phyloP scores from a whole-genome alignment of 2,113 vertebrate species.

The Neotragus moschatus region DNA sequence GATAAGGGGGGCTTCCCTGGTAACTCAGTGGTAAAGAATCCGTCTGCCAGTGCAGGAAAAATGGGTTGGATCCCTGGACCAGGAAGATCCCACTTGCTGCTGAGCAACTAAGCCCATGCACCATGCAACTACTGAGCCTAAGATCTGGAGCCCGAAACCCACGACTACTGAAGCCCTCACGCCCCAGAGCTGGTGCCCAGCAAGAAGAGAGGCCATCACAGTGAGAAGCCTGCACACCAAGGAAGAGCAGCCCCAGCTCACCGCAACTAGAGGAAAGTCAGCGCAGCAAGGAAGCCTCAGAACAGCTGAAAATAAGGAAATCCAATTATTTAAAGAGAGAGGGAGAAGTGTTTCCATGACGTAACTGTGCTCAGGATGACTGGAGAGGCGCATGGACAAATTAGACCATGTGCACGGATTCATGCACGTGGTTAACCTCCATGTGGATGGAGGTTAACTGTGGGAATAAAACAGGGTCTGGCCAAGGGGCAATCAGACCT shows the following conservation, averaged over 20 bases:
- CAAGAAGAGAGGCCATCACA: neutral
- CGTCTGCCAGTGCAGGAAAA: neutral
- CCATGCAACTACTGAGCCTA: neutral
- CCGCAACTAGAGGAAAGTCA: neutral
- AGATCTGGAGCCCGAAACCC: neutral
- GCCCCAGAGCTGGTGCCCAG: neutral
- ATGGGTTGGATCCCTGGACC: neutral
- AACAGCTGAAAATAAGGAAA: neutral
- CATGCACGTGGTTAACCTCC: no score
- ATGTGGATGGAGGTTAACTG: neutral
- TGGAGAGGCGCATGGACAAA: rapidly evolving
- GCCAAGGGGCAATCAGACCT: neutral
- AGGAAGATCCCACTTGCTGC: neutral
- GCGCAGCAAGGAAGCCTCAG: neutral
- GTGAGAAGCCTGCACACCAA: neutral
- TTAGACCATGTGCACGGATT: neutral
- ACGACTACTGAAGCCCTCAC: neutral
- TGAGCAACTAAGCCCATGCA: neutral
- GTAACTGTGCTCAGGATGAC: neutral
- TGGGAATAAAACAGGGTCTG: neutral
- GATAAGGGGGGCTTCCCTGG: neutral
- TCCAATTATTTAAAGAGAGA: neutral
- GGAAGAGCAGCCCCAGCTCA: neutral
- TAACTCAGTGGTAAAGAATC: neutral
- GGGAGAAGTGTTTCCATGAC: neutral